phyloP scores from a whole-genome alignment of 2,888 invertebrate genomes.

The Agrotis clavis region DNA sequence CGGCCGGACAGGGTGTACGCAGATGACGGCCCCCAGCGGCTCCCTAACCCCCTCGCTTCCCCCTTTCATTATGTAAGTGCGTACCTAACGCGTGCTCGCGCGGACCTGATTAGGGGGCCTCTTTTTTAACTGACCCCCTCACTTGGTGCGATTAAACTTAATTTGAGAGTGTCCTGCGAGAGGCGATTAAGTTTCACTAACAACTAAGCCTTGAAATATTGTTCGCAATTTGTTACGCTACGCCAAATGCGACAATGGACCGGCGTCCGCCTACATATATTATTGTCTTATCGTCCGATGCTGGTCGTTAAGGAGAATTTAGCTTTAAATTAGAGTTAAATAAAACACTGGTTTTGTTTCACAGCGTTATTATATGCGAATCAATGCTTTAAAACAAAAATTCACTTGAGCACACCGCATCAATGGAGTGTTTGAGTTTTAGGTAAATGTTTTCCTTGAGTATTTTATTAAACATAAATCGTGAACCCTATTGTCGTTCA shows the following conservation, averaged over 20 bases:
- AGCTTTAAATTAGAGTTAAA: slow-evolving; percentile 33
- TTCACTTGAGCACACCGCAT: slow-evolving; percentile 26
- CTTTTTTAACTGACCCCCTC: slow-evolving; percentile 91
- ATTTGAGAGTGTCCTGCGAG: slow-evolving; percentile 85
- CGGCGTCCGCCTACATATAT: slow-evolving; percentile 48
- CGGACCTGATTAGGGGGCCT: slow-evolving; percentile 90
- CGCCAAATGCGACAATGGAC: slow-evolving; percentile 54
- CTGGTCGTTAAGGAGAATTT: slow-evolving; percentile 44
- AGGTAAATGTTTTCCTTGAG: slow-evolving; percentile 34
- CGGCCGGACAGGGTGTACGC: slow-evolving; percentile 90
- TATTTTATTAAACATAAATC: slow-evolving; percentile 32
- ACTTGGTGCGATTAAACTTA: slow-evolving; percentile 89
- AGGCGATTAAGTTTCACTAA: slow-evolving; percentile 81
- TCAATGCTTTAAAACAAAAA: slow-evolving; percentile 28
- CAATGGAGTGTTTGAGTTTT: slow-evolving; percentile 15
- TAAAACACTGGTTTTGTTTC: slow-evolving; percentile 14
- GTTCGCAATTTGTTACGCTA: slow-evolving; percentile 66
- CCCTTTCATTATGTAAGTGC: slow-evolving; percentile 92
- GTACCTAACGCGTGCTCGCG: slow-evolving; percentile 90
- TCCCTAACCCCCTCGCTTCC: slow-evolving; percentile 81
- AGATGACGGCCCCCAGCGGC: slow-evolving; percentile 87
- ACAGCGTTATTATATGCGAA: slow-evolving; percentile 4
- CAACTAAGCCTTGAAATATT: slow-evolving; percentile 71
- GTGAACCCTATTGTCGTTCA: slow-evolving; percentile 57
- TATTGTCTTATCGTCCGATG: slow-evolving; percentile 50